Evolutionary conservation across 2,888 invertebrate species (phyloP).

Genomic region (Tenthredo scrophulariae): DNA sequence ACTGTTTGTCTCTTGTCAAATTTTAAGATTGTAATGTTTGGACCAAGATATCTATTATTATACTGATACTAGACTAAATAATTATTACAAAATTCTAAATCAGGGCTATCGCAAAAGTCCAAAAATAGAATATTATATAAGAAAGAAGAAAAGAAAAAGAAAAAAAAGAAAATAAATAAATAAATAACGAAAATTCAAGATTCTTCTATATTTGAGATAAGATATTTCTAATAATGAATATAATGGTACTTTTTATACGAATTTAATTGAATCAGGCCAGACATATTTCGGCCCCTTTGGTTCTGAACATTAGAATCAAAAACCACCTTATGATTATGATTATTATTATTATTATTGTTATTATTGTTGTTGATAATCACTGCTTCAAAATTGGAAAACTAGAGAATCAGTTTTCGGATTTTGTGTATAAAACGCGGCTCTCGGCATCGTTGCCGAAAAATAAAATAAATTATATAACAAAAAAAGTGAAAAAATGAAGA

Average conservation of each 20-base stretch:
- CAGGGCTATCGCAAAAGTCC: neutral
- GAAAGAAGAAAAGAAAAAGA: neutral
- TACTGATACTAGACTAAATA: constrained; percentile 19
- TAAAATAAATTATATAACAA: constrained; percentile 56
- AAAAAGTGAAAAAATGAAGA: constrained; percentile 55
- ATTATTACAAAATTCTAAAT: constrained; percentile 15
- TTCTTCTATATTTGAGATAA: constrained; percentile 25
- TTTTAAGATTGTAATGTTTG: constrained; percentile 23
- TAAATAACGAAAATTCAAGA: neutral
- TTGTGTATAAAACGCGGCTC: constrained; percentile 49
- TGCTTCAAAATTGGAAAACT: neutral
- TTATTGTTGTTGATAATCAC: neutral
- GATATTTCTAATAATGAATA: constrained; percentile 12
- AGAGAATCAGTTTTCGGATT: constrained; percentile 35
- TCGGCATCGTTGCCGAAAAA: constrained; percentile 57
- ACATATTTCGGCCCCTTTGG: neutral
- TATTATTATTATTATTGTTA: neutral
- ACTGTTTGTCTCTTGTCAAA: neutral
- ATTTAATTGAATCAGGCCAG: neutral
- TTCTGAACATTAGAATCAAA: constrained; percentile 25
- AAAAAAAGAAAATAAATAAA: too few species aligned
- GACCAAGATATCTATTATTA: constrained; percentile 33
- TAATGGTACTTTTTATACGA: constrained; percentile 32
- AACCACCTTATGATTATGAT: neutral
- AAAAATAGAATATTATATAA: neutral